Evolutionary conservation across 2,113 vertebrate genomes (phyloP).

Genomic region (Poeciliopsis occidentalis): DNA sequence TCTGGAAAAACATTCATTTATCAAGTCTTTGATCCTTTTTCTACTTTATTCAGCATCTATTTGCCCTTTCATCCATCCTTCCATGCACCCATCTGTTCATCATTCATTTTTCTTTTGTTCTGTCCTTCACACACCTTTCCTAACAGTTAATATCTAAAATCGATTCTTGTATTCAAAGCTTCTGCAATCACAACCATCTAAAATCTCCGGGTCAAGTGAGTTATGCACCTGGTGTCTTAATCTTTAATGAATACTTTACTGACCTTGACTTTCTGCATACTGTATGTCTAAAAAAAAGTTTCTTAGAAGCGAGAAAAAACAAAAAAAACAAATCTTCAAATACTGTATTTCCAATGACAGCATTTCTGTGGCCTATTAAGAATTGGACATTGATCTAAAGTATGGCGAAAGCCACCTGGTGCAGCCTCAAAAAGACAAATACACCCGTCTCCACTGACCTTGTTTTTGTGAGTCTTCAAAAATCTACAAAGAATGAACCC

Average conservation of each 20-base stretch:
- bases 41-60: too few relatives aligned
- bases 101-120: too few relatives aligned
- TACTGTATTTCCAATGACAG: neutral
- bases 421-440: neutral
- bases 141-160: too few relatives aligned
- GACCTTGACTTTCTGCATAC: neutral
- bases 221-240: neutral
- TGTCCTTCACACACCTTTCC: too few relatives aligned
- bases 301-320: neutral
- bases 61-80: too few relatives aligned
- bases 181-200: too few relatives aligned
- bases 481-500: neutral
- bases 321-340: neutral
- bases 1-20: neutral
- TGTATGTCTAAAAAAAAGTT: neutral
- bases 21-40: neutral
- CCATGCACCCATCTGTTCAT: neutral
- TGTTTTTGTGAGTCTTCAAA: neutral
- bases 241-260: neutral
- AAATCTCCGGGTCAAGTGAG: too few relatives aligned
- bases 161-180: too few relatives aligned
- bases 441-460: neutral
- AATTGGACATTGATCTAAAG: too few relatives aligned
- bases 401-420: too few relatives aligned
- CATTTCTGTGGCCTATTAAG: too few relatives aligned